A percentile compares a stretch with the other conserved stretches of the same genome.
These are phyloP conservation scores for Lobophora halterata DNA, from an alignment of 2,888 invertebrate genomes.

Conservation along the genomic window DNA sequence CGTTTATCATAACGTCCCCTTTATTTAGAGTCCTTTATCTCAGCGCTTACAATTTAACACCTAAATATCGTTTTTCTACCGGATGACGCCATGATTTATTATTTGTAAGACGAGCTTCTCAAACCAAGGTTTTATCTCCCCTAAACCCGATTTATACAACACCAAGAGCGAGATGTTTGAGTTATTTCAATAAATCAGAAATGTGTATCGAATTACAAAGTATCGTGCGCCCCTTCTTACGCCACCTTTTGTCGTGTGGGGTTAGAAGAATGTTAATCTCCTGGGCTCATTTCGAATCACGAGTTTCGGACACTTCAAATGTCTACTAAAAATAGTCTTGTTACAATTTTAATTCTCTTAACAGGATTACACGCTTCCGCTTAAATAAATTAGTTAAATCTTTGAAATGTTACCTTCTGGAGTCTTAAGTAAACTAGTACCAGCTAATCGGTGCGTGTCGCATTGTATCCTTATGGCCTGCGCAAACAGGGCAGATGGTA, in stretches of 20 bases:
- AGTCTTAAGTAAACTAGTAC: too few relatives aligned
- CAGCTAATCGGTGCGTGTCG: too few relatives aligned
- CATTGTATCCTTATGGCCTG: too few relatives aligned
- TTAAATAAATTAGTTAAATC: conserved; percentile 3
- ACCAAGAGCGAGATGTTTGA: conserved; percentile 59
- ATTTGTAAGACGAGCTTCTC: conserved; percentile 67
- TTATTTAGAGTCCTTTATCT: conserved; percentile 40
- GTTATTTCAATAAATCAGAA: conserved; percentile 78
- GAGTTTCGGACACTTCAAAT: conserved; percentile 45
- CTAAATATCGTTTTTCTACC: conserved; percentile 63
- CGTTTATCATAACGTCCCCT: conserved; percentile 25
- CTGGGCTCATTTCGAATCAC: conserved; percentile 54
- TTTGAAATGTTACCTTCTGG: conserved; percentile 2
- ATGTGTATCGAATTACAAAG: conserved; percentile 73
- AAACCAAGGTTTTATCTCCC: conserved; percentile 71
- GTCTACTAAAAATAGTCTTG: conserved; percentile 45
- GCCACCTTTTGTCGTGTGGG: conserved; percentile 54
- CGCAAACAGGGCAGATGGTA: too few relatives aligned
- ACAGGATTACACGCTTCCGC: conserved; percentile 16
- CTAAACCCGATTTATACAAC: conserved; percentile 66
- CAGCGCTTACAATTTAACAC: conserved; percentile 59
- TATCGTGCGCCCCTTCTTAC: conserved; percentile 51
- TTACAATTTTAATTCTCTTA: conserved; percentile 34
- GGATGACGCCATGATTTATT: conserved; percentile 71
- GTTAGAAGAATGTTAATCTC: conserved; percentile 68